A percentile compares a stretch with the other conserved stretches of the same genome.
Evolutionary conservation across 2,888 invertebrate species (phyloP).

Genomic region (Nudaria mundana): DNA sequence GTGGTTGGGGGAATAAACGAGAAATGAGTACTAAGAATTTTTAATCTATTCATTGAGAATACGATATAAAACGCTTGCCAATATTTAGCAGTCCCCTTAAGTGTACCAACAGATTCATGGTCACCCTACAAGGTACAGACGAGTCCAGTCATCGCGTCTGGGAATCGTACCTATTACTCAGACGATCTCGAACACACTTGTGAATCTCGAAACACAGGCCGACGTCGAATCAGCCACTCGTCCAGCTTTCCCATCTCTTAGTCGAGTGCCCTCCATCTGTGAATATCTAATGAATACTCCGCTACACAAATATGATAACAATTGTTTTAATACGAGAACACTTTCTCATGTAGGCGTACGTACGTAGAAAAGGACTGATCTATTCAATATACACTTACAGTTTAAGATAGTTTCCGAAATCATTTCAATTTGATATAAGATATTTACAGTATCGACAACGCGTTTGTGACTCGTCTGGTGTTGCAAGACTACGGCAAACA

Average conservation of each 20-base stretch:
- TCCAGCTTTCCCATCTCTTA: conserved; percentile 50
- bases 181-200: conserved; percentile 41
- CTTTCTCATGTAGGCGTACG: conserved; percentile 28
- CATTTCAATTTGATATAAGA: too few relatives aligned
- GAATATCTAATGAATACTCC: conserved; percentile 66
- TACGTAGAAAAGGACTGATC: conserved; percentile 15
- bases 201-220: conserved; percentile 58
- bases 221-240: conserved; percentile 60
- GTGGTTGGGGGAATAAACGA: too few relatives aligned
- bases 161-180: conserved; percentile 60
- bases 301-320: conserved; percentile 43
- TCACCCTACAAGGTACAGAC: conserved; percentile 27
- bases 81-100: too few relatives aligned
- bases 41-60: background rate
- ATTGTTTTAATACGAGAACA: conserved; percentile 33
- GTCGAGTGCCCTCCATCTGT: conserved; percentile 42
- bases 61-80: too few relatives aligned
- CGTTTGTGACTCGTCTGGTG: too few relatives aligned
- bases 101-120: conserved; percentile 12
- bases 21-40: too few relatives aligned
- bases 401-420: too few relatives aligned
- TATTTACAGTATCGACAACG: too few relatives aligned
- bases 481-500: too few relatives aligned
- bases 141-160: conserved; percentile 61
- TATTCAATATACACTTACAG: too few relatives aligned